Evolutionary conservation across 2,797 vertebrate species (phyloP), one percentile per base, ranked within the genome.

Genomic region (Rhyacichthys aspro): DNA sequence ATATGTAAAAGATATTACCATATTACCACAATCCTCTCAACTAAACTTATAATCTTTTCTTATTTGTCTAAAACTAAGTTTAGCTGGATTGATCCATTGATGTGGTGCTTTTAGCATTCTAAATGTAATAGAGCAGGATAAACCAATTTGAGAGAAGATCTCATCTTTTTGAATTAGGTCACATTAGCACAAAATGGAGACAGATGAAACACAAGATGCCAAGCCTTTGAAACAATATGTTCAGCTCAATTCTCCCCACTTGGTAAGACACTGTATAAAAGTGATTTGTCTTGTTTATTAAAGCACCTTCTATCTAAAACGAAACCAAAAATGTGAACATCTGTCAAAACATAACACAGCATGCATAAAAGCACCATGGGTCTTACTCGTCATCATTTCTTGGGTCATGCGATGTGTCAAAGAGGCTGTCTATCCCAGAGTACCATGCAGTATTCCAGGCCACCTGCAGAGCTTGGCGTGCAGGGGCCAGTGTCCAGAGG

Each of bases 371-470:
- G 55, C 9, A 11, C 19, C 2, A 47, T 46, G 1, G 36, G 0
- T 44, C 93, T 94, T 90, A 98, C 97, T 38, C 89, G 48, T 81
- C 67, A 53, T 45, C 39, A 65, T 83, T 59, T 19, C 62, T 48
- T 16, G 80, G 83, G 55, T 79, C 81, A 47, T 44, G 53, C 23
- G 88, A 63, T 45, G 90, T 63, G 18, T 93, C 81, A 80, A 84
- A 23, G 88, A 88, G 84, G 38, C 89, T 88, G 72, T 96, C 94
- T 39, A 91, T 91, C 59, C 96, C 96, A 64, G 90, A 92, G 78
- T 94, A 83, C 96, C 95, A 98, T 0, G 95, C 94, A 43, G 93
- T 86, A 88, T 98, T 99, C 98, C 98, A 99, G 62, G 94, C 90
- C 45, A 94, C 87, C 70, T 94, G 93, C 70, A 99, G 86, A 78